Base-by-base conservation (phyloP, 2,113 vertebrate species). In the Megaceryle maxima region DNA sequence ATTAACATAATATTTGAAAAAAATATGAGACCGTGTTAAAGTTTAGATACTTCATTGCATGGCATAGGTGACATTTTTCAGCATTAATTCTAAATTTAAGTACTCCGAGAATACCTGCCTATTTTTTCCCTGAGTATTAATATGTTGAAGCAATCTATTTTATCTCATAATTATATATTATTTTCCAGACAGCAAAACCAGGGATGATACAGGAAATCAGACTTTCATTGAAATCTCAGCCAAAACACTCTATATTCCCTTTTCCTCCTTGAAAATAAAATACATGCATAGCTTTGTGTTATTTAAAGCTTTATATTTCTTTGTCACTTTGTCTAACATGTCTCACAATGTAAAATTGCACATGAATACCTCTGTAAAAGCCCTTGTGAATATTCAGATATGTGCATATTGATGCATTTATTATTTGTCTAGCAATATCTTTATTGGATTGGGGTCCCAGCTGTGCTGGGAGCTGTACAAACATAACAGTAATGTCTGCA, bases 381-480 rank as follows among this genome's bases (percentile, higher is more conserved):
- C 88, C 91, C 86, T 76, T 87, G 90, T 95, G 96, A 97, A 96
- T 96, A 96, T 95, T 95, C 94, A 94, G 88, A 87, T 93, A 93
- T 62, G 80, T 91, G 88, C 77, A 93, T 56, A 88, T 63, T 91
- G 83, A 91, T 91, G 66, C 75, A 94, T 94, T 95, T 96, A 91
- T 95, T 95, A 96, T 95, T 93, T 87, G 83, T 91, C 82, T 69
- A 91, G 85, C 83, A 92, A 39, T 89, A 96, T 87, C 67, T 88
- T 91, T 79, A 96, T 76, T 89, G 90, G 74, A 82, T 24, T 89
- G 81, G 55, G 62, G 90, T 91, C 90, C 88, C 92, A 94, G 95
- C 81, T 92, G 92, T 79, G 66, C 70, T 94, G 69, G 83, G 86
- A 84, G 66, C 69, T 87, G 74, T 91, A 89, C 53, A 83, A 87